phyloP scores from a whole-genome alignment of 1,140 invertebrate genomes.

The Chrysopa pallens region DNA sequence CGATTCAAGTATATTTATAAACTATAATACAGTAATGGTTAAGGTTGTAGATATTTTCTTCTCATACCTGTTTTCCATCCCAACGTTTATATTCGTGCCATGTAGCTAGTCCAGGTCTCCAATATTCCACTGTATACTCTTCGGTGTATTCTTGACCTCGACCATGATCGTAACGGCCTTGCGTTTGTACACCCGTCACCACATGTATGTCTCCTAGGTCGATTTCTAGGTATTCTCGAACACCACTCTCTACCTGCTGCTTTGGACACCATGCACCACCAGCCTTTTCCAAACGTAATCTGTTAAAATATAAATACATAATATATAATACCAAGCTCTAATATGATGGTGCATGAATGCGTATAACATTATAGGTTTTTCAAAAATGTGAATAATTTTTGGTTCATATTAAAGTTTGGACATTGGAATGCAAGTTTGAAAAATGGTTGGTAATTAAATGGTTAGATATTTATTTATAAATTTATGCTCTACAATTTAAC shows the following conservation, averaged over 20 bases:
- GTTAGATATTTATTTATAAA: too few species aligned
- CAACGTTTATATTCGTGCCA: slow-evolving; percentile 47
- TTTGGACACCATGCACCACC: slow-evolving; percentile 75
- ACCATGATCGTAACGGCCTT: slow-evolving; percentile 63
- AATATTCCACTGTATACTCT: slow-evolving; percentile 58
- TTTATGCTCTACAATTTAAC: too few species aligned
- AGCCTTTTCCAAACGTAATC: slow-evolving; percentile 50
- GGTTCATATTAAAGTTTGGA: too few species aligned
- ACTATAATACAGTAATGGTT: too few species aligned
- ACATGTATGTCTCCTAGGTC: slow-evolving; percentile 44
- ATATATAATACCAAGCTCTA: neutral
- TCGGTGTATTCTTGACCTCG: slow-evolving; percentile 60
- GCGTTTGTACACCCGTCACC: slow-evolving; percentile 55
- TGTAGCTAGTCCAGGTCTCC: slow-evolving; percentile 35
- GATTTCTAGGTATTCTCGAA: slow-evolving; percentile 60
- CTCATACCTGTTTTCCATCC: slow-evolving; percentile 37
- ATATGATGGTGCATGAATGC: too few species aligned
- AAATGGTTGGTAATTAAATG: too few species aligned
- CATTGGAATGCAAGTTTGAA: too few species aligned
- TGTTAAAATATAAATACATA: slow-evolving; percentile 22
- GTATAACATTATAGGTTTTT: too few species aligned
- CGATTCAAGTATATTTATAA: too few species aligned
- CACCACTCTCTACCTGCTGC: slow-evolving; percentile 41
- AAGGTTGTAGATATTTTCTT: neutral
- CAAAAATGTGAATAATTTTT: too few species aligned